Evolutionary conservation across 2,888 invertebrate genomes (phyloP), one percentile per base, ranked within the genome.

Genomic region (Meandrusa payeni): DNA sequence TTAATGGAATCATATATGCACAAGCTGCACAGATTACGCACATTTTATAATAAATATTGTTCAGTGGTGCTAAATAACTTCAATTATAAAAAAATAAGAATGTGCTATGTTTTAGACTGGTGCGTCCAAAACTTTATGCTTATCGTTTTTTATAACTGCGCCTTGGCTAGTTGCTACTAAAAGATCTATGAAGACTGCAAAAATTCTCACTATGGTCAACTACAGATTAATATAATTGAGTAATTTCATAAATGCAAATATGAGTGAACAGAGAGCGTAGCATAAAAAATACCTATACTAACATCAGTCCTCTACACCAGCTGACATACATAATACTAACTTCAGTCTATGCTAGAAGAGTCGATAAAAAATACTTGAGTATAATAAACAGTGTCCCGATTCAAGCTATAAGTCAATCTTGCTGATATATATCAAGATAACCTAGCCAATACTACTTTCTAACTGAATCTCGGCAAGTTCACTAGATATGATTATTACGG

Each of bases 1-100:
- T 85, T 86, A 85, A 65, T 86, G 77, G 81, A 83, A 83, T 85
- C 74, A 80, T 77, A 83, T 81, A 85, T 75, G 81, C 82, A 76
- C 62, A 83, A 83, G 82, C 83, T 73, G 78, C 74, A 64, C 61
- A 75, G 69, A 74, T 76, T 74, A 76, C 73, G 75, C 60, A 68
- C 64, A 64, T 69, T 72, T 66, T 61, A 77, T 67, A 81, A 83
- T 83, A 81, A 80, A 80, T 80, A 81, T 69, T 57, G 64, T 76
- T 59, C 31, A 66, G 71, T 68, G 72, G 80, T 82, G 83, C 83
- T 77, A 75, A 77, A 73, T 76, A 74, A 79, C 69, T 75, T 73
- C 37, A 76, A 74, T 58, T 57, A 65, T 70, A 69, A 73, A 59
- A n/a, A 64, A 63, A 61, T 63, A 53, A 64, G 64, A 62, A 72